Evolutionary conservation across 2,888 invertebrate species (phyloP).

Genomic region (Microplitis manilae): DNA sequence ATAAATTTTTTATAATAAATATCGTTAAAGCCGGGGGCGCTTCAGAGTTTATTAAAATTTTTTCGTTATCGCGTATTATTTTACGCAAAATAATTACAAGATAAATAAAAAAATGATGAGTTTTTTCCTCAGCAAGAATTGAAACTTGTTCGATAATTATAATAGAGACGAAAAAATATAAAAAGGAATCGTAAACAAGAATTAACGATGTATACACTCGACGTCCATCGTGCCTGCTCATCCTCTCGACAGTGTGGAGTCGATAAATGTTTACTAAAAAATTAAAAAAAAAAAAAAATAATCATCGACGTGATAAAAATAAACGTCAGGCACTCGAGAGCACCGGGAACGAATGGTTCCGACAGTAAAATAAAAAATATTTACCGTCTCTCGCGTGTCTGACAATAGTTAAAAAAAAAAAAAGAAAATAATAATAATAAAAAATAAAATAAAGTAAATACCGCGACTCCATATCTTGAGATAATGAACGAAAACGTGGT

Average conservation of each 20-base stretch:
- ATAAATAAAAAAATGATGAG: neutral
- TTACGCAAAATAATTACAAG: neutral
- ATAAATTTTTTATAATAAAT: constrained; percentile 29
- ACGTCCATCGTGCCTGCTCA: constrained; percentile 53
- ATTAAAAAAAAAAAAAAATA: constrained; percentile 16
- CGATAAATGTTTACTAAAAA: constrained; percentile 11
- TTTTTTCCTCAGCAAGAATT: constrained; percentile 62
- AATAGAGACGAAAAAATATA: constrained; percentile 50
- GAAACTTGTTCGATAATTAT: constrained; percentile 70
- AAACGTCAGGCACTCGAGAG: constrained; percentile 16
- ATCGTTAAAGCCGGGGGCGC: constrained; percentile 39
- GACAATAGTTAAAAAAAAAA: constrained; percentile 5
- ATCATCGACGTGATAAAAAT: neutral
- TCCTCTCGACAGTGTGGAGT: constrained; percentile 44
- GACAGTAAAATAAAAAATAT: constrained; percentile 1
- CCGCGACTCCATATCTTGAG: constrained; percentile 49
- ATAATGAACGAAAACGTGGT: constrained; percentile 48
- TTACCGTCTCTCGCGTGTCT: neutral
- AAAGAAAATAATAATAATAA: constrained; percentile 19
- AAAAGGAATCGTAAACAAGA: constrained; percentile 39
- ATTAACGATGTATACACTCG: constrained; percentile 59
- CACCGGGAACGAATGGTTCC: constrained; percentile 12
- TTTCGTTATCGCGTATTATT: constrained; percentile 24
- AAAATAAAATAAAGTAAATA: constrained; percentile 32
- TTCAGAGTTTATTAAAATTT: constrained; percentile 35